phyloP scores from a whole-genome alignment of 1,140 invertebrate genomes.

The Megalonaias nervosa region DNA sequence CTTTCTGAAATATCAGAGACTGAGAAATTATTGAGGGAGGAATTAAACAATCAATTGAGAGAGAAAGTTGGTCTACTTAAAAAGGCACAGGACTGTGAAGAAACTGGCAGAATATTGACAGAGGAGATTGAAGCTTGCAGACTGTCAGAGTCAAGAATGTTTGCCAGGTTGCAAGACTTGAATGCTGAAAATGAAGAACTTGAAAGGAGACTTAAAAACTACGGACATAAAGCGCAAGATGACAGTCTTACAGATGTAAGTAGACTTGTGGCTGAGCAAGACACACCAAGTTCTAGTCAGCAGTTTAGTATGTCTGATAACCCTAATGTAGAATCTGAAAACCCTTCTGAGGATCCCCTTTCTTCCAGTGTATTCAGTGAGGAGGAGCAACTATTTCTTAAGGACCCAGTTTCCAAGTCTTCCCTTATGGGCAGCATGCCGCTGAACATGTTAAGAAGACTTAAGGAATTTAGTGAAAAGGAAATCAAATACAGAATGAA shows the following conservation, averaged over 20 bases:
- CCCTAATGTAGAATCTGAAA: constrained; percentile 29
- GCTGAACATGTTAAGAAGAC: constrained; percentile 31
- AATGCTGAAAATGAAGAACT: constrained; percentile 38
- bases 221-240: too few species aligned
- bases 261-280: too few species aligned
- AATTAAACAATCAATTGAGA: constrained; percentile 29
- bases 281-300: too few species aligned
- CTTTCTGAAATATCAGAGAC: constrained; percentile 33
- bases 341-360: constrained; percentile 27
- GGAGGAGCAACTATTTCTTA: constrained; percentile 16
- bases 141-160: constrained; percentile 45
- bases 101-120: constrained; percentile 31
- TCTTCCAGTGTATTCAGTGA: constrained; percentile 29
- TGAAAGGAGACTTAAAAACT: constrained; percentile 25
- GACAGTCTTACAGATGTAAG: too few species aligned
- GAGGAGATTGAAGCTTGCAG: constrained; percentile 40
- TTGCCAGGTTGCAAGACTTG: constrained; percentile 28
- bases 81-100: constrained; percentile 34
- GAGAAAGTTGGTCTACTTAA: constrained; percentile 36
- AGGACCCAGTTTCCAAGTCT: constrained; percentile 22
- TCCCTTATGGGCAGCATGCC: constrained; percentile 24
- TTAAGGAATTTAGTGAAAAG: constrained; percentile 31
- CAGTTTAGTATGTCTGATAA: constrained; percentile 27
- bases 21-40: constrained; percentile 34
- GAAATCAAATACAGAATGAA: constrained; percentile 28